phyloP scores from a whole-genome alignment of 1,140 invertebrate genomes.

The Chrysomallon squamiferum region DNA sequence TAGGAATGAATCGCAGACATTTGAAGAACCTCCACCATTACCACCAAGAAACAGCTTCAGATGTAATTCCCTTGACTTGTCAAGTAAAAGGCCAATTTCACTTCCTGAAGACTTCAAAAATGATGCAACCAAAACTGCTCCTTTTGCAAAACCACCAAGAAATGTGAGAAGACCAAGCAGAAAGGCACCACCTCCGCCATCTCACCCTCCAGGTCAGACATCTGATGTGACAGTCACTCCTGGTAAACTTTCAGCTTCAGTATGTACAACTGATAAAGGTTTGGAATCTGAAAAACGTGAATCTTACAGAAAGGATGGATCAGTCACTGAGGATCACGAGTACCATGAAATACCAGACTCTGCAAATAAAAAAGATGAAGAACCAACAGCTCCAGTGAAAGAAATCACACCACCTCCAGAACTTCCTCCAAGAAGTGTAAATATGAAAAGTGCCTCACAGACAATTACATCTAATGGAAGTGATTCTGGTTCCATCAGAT shows the following conservation, averaged over 20 bases:
- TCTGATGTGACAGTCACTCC: not conserved
- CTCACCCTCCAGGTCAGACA: constrained; percentile 3
- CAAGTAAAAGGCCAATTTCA: not conserved
- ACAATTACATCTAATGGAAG: no score
- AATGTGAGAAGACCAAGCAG: constrained; percentile 15
- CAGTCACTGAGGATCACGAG: constrained; percentile 18
- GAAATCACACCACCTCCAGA: constrained; percentile 31
- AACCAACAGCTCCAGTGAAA: constrained; percentile 1
- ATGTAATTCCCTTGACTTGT: not conserved
- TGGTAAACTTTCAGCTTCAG: not conserved
- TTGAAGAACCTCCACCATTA: constrained; percentile 19
- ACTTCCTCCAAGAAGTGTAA: constrained; percentile 28
- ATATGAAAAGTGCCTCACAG: no score
- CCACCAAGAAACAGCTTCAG: constrained; percentile 26
- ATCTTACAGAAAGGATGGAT: not conserved
- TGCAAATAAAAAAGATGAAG: no score
- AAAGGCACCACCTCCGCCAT: constrained; percentile 29
- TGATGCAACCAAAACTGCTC: not conserved
- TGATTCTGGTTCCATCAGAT: no score
- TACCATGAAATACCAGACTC: constrained; percentile 38
- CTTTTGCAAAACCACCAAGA: constrained; percentile 1
- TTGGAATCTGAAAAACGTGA: not conserved
- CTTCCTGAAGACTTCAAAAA: not conserved
- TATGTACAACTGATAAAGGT: not conserved
- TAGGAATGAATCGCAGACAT: constrained; percentile 18